Base-by-base conservation (phyloP, 1,140 invertebrate genomes). In the Nasonia giraulti region DNA sequence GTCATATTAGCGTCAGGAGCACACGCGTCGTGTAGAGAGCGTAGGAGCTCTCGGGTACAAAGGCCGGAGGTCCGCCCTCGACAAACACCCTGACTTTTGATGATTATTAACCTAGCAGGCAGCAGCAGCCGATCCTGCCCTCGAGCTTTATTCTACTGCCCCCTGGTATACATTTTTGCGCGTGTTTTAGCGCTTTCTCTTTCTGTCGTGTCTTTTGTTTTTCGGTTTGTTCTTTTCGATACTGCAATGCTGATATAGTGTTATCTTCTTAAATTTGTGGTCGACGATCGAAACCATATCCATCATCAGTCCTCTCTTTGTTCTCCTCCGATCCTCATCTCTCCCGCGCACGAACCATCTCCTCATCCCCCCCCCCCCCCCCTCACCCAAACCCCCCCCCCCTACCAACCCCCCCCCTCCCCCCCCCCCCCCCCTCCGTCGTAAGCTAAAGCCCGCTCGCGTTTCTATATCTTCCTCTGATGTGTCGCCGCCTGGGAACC, bases 11-110 rank as follows among this genome's bases (percentile, higher is more conserved):
- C 91, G 91, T 93, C 92, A 93, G 90, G 86, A 91, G 91, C 92
- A 93, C 91, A 91, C 92, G 91, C 91, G 91, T 88, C 12, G 7
- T n/a, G 27, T 10, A 88, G 89, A 90, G 91, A 23, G 37, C 14
- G 47, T 78, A 91, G 89, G 10, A 27, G 80, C 80, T 88, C 89
- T 90, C 20, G 40, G 40, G 44, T 23, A 81, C 91, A 92, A 92
- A 92, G 92, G 91, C 31, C 73, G 90, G 89, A 82, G 88, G 87
- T 89, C 91, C 91, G 91, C 92, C 92, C 92, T 93, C 92, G 90
- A 91, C 92, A 93, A 93, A 93, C 92, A 93, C 90, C 89, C 90
- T 92, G 92, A 93, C 92, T 93, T 93, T 93, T 93, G 91, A 93
- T 93, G 92, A 93, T 93, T 93, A 93, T 93, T 93, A 93, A 93